A percentile compares a stretch with the other conserved stretches of the same genome.
These are phyloP conservation scores for Cremastobaeus sp. DNA, from an alignment of 2,888 invertebrate species.

Conservation along the genomic window DNA sequence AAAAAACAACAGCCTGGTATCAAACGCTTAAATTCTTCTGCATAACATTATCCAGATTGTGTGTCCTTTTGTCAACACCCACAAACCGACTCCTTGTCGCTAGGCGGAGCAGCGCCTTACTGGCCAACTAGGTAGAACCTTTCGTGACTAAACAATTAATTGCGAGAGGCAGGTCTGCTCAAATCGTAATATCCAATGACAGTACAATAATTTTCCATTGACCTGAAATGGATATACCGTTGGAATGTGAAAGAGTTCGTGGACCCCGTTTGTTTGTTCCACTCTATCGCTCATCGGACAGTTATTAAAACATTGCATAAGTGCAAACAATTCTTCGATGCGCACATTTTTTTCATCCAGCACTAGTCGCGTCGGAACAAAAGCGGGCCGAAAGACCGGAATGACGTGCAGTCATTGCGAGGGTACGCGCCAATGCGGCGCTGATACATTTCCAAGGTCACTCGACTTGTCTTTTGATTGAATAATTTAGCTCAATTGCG, in stretches of 20 bases:
- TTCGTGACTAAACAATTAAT: too few relatives aligned
- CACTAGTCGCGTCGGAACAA: not conserved
- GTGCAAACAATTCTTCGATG: too few relatives aligned
- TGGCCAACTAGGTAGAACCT: too few relatives aligned
- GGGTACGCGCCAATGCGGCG: slow-evolving; percentile 4
- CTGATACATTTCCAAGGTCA: slow-evolving; percentile 17
- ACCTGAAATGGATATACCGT: not conserved
- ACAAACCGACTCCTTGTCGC: too few relatives aligned
- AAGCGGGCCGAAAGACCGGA: slow-evolving; percentile 8
- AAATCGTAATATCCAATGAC: slow-evolving; percentile 22
- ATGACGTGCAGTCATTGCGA: slow-evolving; percentile 10
- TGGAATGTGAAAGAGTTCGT: not conserved
- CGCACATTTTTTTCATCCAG: not conserved
- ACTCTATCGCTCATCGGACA: too few relatives aligned
- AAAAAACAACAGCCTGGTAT: too few relatives aligned
- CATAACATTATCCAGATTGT: too few relatives aligned
- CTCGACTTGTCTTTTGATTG: slow-evolving; percentile 44
- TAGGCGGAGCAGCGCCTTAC: too few relatives aligned
- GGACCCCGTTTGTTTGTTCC: not conserved
- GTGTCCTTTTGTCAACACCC: too few relatives aligned
- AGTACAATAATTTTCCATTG: slow-evolving; percentile 2
- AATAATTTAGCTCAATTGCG: slow-evolving; percentile 58
- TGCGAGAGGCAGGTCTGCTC: too few relatives aligned
- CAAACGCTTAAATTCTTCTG: too few relatives aligned
- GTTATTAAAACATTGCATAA: slow-evolving; percentile 37